phyloP scores from a whole-genome alignment of 2,797 vertebrate genomes.

The Pipistrellus nathusii region DNA sequence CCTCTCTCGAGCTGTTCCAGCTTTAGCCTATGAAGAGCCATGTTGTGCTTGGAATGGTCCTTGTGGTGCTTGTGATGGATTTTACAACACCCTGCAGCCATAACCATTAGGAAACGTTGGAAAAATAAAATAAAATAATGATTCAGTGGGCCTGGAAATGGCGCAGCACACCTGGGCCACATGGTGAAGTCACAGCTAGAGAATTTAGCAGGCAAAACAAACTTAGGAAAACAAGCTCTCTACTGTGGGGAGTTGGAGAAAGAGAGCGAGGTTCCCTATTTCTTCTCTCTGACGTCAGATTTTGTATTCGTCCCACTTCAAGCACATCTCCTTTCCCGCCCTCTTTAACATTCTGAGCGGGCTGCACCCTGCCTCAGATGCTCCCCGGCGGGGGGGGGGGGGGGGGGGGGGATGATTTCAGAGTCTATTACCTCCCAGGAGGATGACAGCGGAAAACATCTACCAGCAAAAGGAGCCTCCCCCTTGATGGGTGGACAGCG shows the following conservation, averaged over 20 bases:
- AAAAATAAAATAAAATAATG: background rate
- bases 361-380: too few species aligned
- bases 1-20: fast-evolving
- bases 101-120: background rate
- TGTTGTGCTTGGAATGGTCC: too few species aligned
- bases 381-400: too few species aligned
- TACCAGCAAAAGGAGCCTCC: background rate
- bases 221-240: background rate
- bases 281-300: background rate
- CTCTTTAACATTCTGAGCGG: background rate
- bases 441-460: background rate
- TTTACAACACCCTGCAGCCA: background rate
- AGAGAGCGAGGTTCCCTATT: background rate
- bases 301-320: background rate
- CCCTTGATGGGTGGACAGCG: background rate
- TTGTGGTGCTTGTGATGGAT: too few species aligned
- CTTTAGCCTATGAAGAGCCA: background rate
- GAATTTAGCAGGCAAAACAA: background rate
- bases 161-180: background rate
- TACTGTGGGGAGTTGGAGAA: background rate
- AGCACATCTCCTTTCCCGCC: background rate
- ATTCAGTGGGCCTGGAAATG: background rate
- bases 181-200: background rate
- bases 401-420: background rate
- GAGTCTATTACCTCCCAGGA: background rate